A percentile compares a stretch with the other conserved stretches of the same genome.
Evolutionary conservation across 2,113 vertebrate species (phyloP).

Genomic region (Platichthys stellatus): DNA sequence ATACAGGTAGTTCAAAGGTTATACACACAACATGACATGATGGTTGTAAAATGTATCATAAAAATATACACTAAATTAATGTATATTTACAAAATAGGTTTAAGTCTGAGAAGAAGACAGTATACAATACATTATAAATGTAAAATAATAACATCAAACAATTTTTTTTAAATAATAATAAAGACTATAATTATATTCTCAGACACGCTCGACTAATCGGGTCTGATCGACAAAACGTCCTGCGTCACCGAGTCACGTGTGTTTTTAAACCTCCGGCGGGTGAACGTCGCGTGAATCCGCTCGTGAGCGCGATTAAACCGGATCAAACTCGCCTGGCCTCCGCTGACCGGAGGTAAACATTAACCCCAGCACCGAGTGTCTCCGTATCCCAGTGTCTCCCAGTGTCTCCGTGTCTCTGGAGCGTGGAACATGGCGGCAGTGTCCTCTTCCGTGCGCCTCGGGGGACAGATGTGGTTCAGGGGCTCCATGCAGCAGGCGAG

Average conservation of each 20-base stretch:
- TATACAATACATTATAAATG: too few species aligned
- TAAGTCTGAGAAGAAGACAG: too few species aligned
- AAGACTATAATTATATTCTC: too few species aligned
- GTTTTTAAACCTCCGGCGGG: slow-evolving; percentile 38
- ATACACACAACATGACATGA: too few species aligned
- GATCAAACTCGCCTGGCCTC: background rate
- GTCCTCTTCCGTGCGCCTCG: slow-evolving; percentile 12
- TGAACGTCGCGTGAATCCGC: background rate
- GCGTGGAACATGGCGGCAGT: slow-evolving; percentile 66
- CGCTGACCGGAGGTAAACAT: slow-evolving; percentile 58
- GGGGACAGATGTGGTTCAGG: slow-evolving; percentile 28
- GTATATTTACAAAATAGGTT: too few species aligned
- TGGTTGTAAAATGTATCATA: too few species aligned
- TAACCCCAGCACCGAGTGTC: slow-evolving; percentile 51
- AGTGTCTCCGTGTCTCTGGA: too few species aligned
- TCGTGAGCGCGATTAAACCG: background rate
- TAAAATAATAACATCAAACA: too few species aligned
- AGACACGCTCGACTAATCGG: slow-evolving; percentile 15
- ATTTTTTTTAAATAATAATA: too few species aligned
- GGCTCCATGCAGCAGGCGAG: slow-evolving; percentile 14
- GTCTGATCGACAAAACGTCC: slow-evolving; percentile 31
- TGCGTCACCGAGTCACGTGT: slow-evolving; percentile 32
- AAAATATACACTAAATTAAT: too few species aligned
- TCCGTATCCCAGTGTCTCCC: background rate
- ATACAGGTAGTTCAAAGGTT: too few species aligned